Conservation (phyloP, 2,888 invertebrate species). For the Perizoma affinitatum region DNA sequence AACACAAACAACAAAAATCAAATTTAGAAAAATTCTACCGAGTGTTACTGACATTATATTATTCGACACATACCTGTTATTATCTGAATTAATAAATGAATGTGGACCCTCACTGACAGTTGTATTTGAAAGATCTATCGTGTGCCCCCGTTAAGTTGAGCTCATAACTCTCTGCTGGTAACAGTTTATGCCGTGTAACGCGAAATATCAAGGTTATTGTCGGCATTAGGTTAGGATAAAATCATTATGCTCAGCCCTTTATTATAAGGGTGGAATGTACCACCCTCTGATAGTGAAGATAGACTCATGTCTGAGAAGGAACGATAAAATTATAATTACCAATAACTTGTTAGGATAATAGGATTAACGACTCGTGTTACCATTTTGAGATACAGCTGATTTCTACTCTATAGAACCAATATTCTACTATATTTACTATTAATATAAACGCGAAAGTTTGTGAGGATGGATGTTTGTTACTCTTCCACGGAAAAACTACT, state of each 20-base stretch:
- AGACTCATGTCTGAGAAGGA: conserved; percentile 3
- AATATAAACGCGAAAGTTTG: too few species aligned
- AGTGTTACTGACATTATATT: too few species aligned
- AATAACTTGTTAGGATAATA: conserved; percentile 8
- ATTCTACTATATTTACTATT: not conserved
- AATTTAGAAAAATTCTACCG: too few species aligned
- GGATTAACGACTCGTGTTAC: not conserved
- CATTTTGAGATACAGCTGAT: not conserved
- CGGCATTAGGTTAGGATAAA: conserved; percentile 20
- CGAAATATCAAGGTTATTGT: conserved; percentile 31
- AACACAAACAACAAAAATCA: too few species aligned
- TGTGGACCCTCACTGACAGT: not conserved
- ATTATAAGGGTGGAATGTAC: conserved; percentile 12
- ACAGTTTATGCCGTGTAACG: conserved; percentile 35
- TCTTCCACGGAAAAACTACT: too few species aligned
- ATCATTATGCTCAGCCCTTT: conserved; percentile 14
- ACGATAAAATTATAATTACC: conserved; percentile 12
- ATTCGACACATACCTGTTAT: too few species aligned
- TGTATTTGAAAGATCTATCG: not conserved
- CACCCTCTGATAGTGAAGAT: conserved; percentile 11
- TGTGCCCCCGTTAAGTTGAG: conserved; percentile 13
- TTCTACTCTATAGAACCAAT: not conserved
- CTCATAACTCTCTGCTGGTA: conserved; percentile 32
- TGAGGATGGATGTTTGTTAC: too few species aligned
- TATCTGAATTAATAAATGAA: too few species aligned